phyloP scores from a whole-genome alignment of 2,797 vertebrate species.

The Cottoperca gobio region DNA sequence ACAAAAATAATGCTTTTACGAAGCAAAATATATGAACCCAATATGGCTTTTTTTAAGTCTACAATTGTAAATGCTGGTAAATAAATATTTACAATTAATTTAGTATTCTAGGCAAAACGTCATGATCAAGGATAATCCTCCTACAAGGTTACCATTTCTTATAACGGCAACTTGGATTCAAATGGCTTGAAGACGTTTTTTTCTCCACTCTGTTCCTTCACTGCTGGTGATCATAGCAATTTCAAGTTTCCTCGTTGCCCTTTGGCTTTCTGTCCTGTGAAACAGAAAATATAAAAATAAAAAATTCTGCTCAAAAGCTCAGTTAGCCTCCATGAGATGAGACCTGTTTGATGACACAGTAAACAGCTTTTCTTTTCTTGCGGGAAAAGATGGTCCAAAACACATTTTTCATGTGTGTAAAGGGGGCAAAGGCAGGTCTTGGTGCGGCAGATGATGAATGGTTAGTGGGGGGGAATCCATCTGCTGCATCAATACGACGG shows the following conservation, averaged over 20 bases:
- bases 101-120: neutral
- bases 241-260: neutral
- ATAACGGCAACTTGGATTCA: neutral
- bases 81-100: neutral
- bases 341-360: conserved; percentile 55
- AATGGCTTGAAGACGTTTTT: neutral
- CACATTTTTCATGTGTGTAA: conserved; percentile 68
- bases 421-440: conserved; percentile 70
- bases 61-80: neutral
- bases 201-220: neutral
- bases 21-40: neutral
- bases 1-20: no score
- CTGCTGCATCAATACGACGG: conserved; percentile 82
- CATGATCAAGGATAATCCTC: neutral
- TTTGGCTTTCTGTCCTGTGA: neutral
- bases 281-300: conserved; percentile 31
- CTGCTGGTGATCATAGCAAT: neutral
- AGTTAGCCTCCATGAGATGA: conserved; percentile 8
- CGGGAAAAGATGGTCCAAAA: conserved; percentile 51
- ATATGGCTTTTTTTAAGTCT: neutral
- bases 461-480: conserved; percentile 80
- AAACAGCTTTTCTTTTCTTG: conserved; percentile 64
- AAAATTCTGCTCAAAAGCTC: conserved; percentile 10
- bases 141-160: neutral
- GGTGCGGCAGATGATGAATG: conserved; percentile 83